phyloP scores from a whole-genome alignment of 53 echinoderm and acorn worm species.

The Luidia sarsii region DNA sequence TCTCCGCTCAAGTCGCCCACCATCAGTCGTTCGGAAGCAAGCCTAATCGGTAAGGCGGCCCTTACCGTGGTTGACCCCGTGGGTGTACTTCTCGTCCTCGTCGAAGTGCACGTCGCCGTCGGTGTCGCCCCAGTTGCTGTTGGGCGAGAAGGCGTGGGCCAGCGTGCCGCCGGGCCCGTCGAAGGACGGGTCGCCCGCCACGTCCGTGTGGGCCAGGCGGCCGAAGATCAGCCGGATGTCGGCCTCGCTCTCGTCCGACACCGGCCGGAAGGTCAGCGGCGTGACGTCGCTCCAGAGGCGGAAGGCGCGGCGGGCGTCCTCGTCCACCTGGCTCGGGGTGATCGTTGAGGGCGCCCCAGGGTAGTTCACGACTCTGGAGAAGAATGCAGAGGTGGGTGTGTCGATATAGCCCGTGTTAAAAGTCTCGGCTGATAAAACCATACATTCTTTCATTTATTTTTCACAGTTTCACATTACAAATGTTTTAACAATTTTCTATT shows the following conservation, averaged over 20 bases:
- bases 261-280: conserved; percentile 69
- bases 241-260: conserved; percentile 53
- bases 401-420: not conserved
- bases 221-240: conserved; percentile 87
- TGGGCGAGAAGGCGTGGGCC: conserved; percentile 93
- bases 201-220: conserved; percentile 57
- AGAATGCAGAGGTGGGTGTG: not conserved
- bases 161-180: conserved; percentile 85
- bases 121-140: conserved; percentile 87
- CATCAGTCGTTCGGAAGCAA: too few relatives aligned
- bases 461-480: not conserved
- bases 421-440: not conserved
- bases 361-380: conserved; percentile 55
- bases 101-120: conserved; percentile 95
- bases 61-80: conserved; percentile 47
- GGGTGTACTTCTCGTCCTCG: conserved; percentile 83
- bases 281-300: conserved; percentile 88
- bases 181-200: conserved; percentile 73
- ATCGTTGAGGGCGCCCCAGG: conserved; percentile 62
- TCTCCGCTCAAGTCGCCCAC: too few relatives aligned
- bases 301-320: conserved; percentile 65
- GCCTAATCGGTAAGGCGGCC: too few relatives aligned
- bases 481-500: not conserved
- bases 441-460: too few relatives aligned
- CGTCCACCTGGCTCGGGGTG: conserved; percentile 55